These are phyloP conservation scores for Falco peregrinus DNA, from an alignment of 2,797 vertebrate species.

Conservation along the genomic window DNA sequence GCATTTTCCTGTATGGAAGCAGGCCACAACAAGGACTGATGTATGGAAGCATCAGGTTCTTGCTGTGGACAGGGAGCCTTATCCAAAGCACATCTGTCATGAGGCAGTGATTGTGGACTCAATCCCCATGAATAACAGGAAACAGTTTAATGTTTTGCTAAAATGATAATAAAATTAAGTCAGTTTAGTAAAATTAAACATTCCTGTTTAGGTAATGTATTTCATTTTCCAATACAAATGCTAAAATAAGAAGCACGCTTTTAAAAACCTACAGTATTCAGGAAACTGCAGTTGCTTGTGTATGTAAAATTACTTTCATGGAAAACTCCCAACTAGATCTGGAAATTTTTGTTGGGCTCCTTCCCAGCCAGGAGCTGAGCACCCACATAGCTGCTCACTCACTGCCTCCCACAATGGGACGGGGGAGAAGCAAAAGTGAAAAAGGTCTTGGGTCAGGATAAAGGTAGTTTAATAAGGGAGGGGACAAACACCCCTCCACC, in stretches of 20 bases:
- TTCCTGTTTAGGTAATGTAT: background rate
- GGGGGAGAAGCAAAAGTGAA: background rate
- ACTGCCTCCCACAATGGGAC: background rate
- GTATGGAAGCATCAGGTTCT: rapidly evolving
- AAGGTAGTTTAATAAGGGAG: background rate
- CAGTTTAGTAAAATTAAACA: background rate
- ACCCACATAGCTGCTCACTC: background rate
- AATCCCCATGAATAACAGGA: rapidly evolving
- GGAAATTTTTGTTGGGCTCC: background rate
- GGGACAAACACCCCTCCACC: background rate
- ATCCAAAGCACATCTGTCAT: background rate
- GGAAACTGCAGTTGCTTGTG: background rate
- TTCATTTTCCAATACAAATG: background rate
- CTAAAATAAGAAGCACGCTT: background rate
- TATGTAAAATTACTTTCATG: background rate
- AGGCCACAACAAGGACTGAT: background rate
- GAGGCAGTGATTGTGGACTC: background rate
- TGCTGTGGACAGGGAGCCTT: background rate
- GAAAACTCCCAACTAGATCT: background rate
- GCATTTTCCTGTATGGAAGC: background rate
- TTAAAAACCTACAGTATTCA: background rate
- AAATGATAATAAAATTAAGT: background rate
- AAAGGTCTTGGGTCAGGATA: background rate
- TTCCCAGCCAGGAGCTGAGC: background rate
- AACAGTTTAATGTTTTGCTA: background rate